Percentiles rank a stretch among this genome's conserved stretches.
Evolutionary conservation across 2,888 invertebrate species (phyloP).

Genomic region (Hofmannophila pseudospretella): DNA sequence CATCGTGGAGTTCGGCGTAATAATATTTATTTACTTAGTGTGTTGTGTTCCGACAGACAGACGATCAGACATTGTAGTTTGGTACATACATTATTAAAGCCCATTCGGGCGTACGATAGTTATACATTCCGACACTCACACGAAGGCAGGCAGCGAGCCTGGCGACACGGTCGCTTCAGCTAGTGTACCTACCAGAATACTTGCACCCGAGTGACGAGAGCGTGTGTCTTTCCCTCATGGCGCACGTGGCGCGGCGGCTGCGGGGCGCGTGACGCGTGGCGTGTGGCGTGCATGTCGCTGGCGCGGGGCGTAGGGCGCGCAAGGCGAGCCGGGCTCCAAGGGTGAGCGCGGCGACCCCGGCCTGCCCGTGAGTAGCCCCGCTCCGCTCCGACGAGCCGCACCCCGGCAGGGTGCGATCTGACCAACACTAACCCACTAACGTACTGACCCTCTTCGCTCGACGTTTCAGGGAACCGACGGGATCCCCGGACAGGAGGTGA

Average conservation of each 20-base stretch:
- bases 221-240: not conserved
- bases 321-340: constrained; percentile 94
- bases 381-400: not conserved
- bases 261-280: constrained; percentile 16
- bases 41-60: no score
- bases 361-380: constrained; percentile 85
- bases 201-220: no score
- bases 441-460: not conserved
- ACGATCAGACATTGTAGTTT: no score
- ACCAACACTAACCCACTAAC: not conserved
- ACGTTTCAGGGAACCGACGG: constrained; percentile 92
- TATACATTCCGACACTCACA: no score
- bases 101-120: no score
- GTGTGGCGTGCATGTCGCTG: constrained; percentile 95
- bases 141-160: no score
- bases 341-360: constrained; percentile 96
- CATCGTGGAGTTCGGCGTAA: no score
- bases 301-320: constrained; percentile 84
- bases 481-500: constrained; percentile 94
- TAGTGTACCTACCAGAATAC: no score
- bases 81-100: no score
- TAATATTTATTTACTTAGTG: no score
- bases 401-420: not conserved
- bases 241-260: not conserved
- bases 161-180: no score